Evolutionary conservation across 1,140 invertebrate species (phyloP), one percentile per base, ranked within the genome.

Genomic region (Aphelinus certus): DNA sequence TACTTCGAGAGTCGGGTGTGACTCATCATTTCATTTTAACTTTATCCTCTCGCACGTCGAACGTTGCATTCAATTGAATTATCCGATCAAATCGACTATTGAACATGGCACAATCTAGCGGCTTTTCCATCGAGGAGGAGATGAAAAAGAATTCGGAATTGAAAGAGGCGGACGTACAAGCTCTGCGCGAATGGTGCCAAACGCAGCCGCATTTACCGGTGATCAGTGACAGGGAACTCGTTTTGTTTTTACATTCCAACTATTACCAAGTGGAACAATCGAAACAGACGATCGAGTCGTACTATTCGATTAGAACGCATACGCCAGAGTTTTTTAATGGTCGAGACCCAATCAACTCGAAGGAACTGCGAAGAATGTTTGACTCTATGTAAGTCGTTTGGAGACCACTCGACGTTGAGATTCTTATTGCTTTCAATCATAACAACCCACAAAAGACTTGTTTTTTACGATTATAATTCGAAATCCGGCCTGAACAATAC

Each of bases 181-280:
- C 87, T 60, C 77, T 92, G n/a, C 79, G 85, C 10, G 88, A 89
- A 26, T 92, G 91, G 91, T 78, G 89, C 9, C 83, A 84, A 45
- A 89, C 87, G 55, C 91, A 92, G 77, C 89, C 90, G 1, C 90
- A 92, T 81, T 80, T 92, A 66, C 91, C 91, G 0, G 78, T 83
- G 7, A 60, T 76, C 2, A 89, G 88, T 1, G 90, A 92, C 72
- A 90, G 90, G 74, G 90, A 88, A 79, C 79, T 92, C 51, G 85
- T 87, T 60, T 83, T 92, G 49, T 91, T 92, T 80, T 84, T 91
- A 1, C 90, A 91, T 81, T 90, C 89, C 56, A 90, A 89, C 80
- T 90, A 90, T 79, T 91, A 88, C 81, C 88, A 89, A 53, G 81
- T 89, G 26, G 90, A 91, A 64, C 88, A 89, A 73, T 89, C 90